Conservation (phyloP, 2,888 invertebrate species). For the Himalopsyche anomala region DNA sequence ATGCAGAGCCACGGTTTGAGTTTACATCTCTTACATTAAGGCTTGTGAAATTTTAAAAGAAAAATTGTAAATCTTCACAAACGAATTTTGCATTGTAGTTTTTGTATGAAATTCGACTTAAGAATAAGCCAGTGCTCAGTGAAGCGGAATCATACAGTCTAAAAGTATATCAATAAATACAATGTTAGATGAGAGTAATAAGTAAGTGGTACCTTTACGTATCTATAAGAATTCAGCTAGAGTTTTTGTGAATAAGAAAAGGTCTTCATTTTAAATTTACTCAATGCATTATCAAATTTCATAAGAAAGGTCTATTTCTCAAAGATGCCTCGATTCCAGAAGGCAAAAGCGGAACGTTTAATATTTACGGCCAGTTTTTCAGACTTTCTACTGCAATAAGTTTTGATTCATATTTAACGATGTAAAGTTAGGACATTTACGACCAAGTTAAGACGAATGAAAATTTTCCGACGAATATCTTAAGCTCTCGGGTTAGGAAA, state of each 20-base stretch:
- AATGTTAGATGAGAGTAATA: too few relatives aligned
- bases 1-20: too few relatives aligned
- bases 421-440: conserved; percentile 60
- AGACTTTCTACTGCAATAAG: conserved; percentile 57
- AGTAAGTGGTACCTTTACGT: too few relatives aligned
- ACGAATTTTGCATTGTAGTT: too few relatives aligned
- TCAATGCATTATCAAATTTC: conserved; percentile 56
- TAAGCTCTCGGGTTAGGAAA: conserved; percentile 48
- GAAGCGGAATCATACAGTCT: too few relatives aligned
- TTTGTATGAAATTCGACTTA: too few relatives aligned
- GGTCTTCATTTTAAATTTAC: conserved; percentile 43
- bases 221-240: neutral
- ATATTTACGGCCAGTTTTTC: conserved; percentile 60
- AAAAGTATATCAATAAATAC: too few relatives aligned
- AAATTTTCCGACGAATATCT: conserved; percentile 57
- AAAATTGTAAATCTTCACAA: too few relatives aligned
- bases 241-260: neutral
- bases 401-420: conserved; percentile 61
- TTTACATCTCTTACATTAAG: too few relatives aligned
- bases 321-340: conserved; percentile 56
- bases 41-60: too few relatives aligned
- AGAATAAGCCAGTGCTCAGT: too few relatives aligned
- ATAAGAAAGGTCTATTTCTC: conserved; percentile 50
- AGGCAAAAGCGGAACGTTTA: conserved; percentile 51
- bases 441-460: conserved; percentile 57